Conservation (phyloP, 2,888 invertebrate genomes). For the Archips crataeganus region DNA sequence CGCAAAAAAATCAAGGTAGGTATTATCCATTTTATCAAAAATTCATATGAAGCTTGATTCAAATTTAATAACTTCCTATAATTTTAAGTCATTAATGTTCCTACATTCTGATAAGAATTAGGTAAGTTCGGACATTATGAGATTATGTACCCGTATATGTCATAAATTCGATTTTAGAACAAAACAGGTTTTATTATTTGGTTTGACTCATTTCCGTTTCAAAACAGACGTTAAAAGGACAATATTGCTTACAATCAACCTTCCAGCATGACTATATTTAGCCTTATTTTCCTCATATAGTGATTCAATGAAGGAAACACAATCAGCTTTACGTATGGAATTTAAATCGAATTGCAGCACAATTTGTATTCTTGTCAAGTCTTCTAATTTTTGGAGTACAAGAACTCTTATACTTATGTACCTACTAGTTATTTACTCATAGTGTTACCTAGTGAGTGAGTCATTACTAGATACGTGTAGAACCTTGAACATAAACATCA, state of each 20-base stretch:
- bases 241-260: background rate
- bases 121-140: background rate
- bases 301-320: constrained; percentile 33
- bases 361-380: constrained; percentile 17
- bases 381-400: background rate
- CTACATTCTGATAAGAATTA: constrained; percentile 7
- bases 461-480: background rate
- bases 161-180: background rate
- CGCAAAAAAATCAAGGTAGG: background rate
- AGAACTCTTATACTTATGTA: background rate
- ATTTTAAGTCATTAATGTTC: constrained; percentile 15
- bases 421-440: background rate
- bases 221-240: background rate
- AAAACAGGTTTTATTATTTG: background rate
- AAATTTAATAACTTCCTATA: constrained; percentile 22
- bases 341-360: constrained; percentile 22
- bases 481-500: constrained; percentile 2
- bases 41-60: background rate
- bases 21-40: background rate
- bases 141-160: background rate
- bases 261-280: constrained; percentile 20
- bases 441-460: background rate
- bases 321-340: constrained; percentile 2
- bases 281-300: constrained; percentile 17
- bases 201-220: constrained; percentile 22